Conservation (phyloP, 2,113 vertebrate species). For the Chaetura pelagica region DNA sequence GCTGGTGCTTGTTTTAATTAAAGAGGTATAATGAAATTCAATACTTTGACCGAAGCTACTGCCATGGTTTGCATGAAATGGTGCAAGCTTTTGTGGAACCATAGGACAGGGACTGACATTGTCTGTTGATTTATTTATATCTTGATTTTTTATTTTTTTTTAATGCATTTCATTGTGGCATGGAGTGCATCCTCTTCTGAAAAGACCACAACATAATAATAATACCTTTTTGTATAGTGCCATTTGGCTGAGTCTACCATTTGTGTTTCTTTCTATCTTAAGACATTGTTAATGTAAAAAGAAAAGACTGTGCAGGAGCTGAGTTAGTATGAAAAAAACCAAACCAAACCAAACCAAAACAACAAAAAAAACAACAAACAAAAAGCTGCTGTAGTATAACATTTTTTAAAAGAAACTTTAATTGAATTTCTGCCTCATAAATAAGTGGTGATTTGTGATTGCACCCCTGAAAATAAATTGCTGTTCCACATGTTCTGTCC, state of each 20-base stretch:
- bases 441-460: background rate
- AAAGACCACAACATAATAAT: background rate
- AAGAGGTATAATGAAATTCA: background rate
- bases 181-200: background rate
- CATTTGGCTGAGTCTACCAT: background rate
- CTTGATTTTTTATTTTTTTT: background rate
- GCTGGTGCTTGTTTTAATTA: background rate
- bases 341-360: background rate
- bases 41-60: background rate
- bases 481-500: background rate
- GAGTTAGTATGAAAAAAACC: background rate
- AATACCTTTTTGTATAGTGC: background rate
- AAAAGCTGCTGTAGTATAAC: background rate
- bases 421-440: background rate
- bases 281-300: background rate
- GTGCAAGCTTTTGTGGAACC: background rate
- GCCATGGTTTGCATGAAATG: background rate
- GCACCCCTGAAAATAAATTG: background rate
- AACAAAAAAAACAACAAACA: background rate
- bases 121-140: background rate
- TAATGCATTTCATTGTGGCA: background rate
- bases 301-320: background rate
- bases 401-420: background rate
- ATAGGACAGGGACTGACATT: background rate
- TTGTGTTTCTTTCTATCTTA: background rate